Conservation (phyloP, 2,113 vertebrate genomes). For the Rhineura floridana region DNA sequence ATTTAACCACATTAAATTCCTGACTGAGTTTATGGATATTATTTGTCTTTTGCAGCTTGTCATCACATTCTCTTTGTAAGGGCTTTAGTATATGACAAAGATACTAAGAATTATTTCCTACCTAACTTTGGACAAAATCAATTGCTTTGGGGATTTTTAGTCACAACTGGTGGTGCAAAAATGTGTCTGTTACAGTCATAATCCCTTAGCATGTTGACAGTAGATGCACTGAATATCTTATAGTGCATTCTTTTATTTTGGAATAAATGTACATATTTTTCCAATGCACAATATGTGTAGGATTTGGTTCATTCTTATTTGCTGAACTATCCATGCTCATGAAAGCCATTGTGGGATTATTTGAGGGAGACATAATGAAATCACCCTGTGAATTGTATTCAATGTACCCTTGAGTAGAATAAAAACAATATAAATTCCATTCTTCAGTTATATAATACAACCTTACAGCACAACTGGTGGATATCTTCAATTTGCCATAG, state of each 20-base stretch:
- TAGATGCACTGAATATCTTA: constrained; percentile 75
- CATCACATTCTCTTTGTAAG: neutral
- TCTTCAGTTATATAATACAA: neutral
- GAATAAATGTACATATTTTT: constrained; percentile 71
- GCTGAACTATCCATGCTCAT: constrained; percentile 71
- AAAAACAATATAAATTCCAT: neutral
- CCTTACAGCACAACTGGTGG: neutral
- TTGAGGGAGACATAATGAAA: constrained; percentile 68
- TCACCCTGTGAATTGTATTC: constrained; percentile 22
- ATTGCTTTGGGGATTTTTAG: constrained; percentile 48
- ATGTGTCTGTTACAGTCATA: constrained; percentile 64
- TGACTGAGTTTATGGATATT: constrained; percentile 9
- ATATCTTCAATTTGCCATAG: neutral
- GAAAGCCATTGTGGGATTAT: constrained; percentile 75
- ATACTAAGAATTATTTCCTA: constrained; percentile 8
- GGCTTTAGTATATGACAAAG: neutral
- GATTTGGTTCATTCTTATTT: constrained; percentile 74
- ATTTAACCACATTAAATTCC: neutral
- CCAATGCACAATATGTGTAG: constrained; percentile 44
- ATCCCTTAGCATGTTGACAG: constrained; percentile 72
- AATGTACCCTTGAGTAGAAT: neutral
- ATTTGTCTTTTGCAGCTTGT: neutral
- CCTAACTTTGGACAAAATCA: neutral
- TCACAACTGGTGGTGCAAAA: constrained; percentile 44
- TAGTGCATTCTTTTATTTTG: constrained; percentile 76